These are phyloP conservation scores for Ochropleura leucogaster DNA, from an alignment of 2,888 invertebrate genomes.

Conservation along the genomic window DNA sequence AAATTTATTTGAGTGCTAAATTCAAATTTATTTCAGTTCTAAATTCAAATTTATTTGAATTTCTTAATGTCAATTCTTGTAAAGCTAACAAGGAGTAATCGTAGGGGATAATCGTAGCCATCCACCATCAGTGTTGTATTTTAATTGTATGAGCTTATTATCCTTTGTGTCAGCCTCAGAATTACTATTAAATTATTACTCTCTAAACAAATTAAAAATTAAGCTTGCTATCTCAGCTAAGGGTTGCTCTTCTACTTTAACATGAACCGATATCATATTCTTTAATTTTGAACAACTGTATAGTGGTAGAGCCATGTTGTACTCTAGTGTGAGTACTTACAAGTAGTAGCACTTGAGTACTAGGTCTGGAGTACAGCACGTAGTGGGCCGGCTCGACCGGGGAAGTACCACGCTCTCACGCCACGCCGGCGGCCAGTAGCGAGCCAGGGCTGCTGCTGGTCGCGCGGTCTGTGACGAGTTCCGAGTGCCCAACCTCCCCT, in stretches of 20 bases:
- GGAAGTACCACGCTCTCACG: slow-evolving; percentile 39
- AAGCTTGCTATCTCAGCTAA: neutral
- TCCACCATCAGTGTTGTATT: too few relatives aligned
- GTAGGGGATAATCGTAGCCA: too few relatives aligned
- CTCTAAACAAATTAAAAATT: neutral
- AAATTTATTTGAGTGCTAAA: too few relatives aligned
- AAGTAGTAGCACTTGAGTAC: too few relatives aligned
- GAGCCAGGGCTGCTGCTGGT: slow-evolving; percentile 1
- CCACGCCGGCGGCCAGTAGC: neutral
- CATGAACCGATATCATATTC: neutral
- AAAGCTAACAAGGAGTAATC: too few relatives aligned
- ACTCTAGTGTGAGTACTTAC: too few relatives aligned
- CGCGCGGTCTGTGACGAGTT: slow-evolving; percentile 17
- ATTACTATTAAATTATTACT: neutral
- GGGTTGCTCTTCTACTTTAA: neutral
- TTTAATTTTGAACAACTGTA: too few relatives aligned
- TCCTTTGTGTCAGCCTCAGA: too few relatives aligned
- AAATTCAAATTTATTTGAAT: too few relatives aligned
- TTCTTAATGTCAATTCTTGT: too few relatives aligned
- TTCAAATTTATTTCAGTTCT: too few relatives aligned
- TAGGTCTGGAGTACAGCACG: slow-evolving; percentile 17
- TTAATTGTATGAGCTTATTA: too few relatives aligned
- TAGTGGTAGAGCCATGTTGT: slow-evolving; percentile 42
- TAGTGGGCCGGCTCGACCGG: slow-evolving; percentile 20
- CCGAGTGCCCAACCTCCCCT: slow-evolving; percentile 24